Evolutionary conservation across 2,113 vertebrate species (phyloP).

Genomic region (Bothrops jararaca): DNA sequence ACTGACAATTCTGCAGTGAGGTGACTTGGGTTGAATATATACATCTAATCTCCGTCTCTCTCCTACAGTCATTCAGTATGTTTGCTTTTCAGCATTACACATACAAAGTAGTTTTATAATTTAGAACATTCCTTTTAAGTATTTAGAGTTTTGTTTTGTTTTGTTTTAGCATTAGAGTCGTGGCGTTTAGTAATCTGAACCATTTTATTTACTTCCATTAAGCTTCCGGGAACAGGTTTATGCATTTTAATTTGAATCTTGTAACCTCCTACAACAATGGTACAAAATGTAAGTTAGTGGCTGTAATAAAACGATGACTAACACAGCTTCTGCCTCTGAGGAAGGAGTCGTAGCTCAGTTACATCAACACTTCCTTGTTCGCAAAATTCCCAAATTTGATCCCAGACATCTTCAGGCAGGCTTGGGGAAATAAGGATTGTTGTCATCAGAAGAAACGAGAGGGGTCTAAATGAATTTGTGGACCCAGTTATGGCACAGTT

Average conservation of each 20-base stretch:
- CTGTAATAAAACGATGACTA: background rate
- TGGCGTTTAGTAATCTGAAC: background rate
- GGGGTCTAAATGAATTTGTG: background rate
- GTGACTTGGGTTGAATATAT: background rate
- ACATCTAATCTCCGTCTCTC: background rate
- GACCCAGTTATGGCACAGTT: background rate
- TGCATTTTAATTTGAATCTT: background rate
- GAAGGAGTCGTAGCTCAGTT: background rate
- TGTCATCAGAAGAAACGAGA: background rate
- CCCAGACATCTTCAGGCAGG: background rate
- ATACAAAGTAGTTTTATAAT: background rate
- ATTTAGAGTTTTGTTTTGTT: background rate
- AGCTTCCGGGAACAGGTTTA: background rate
- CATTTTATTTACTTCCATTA: background rate
- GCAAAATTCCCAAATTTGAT: background rate
- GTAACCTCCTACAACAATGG: background rate
- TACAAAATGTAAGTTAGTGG: background rate
- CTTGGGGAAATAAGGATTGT: background rate
- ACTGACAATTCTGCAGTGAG: background rate
- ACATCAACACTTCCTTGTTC: background rate
- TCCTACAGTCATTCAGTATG: background rate
- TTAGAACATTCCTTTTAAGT: background rate
- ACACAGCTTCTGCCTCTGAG: background rate
- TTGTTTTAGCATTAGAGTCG: background rate
- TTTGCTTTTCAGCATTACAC: background rate